Conservation (phyloP, 2,113 vertebrate genomes). For the Ageneiosus marmoratus region DNA sequence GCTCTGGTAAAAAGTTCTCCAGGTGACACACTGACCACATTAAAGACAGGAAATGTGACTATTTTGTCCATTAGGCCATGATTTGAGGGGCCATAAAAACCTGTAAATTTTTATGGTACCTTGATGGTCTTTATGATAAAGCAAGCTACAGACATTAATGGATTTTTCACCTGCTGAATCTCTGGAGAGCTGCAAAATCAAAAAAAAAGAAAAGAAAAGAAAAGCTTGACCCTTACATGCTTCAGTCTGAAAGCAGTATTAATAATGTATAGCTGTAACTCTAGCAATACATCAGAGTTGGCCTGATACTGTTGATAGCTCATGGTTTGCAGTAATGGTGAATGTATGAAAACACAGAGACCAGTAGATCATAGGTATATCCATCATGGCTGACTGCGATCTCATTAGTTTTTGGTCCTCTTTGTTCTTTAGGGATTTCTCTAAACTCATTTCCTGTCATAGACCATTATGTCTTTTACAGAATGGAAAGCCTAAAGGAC, state of each 20-base stretch:
- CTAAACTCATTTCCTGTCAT: constrained; percentile 8
- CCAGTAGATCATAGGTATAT: constrained; percentile 17
- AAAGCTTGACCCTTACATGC: not conserved
- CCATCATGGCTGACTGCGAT: not conserved
- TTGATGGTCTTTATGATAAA: constrained; percentile 39
- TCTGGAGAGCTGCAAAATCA: not conserved
- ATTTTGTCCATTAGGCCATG: constrained; percentile 35
- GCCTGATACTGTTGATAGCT: constrained; percentile 9
- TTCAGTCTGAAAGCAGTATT: not conserved
- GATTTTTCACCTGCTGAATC: constrained; percentile 40
- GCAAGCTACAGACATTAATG: constrained; percentile 17
- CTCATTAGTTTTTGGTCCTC: not conserved
- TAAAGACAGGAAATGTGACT: constrained; percentile 42
- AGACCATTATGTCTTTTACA: constrained; percentile 22
- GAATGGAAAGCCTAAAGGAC: not conserved
- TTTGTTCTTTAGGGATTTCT: not conserved
- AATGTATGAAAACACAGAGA: not conserved
- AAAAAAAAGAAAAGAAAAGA: not conserved
- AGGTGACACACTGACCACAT: constrained; percentile 26
- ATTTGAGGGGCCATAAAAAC: constrained; percentile 41
- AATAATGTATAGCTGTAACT: not conserved
- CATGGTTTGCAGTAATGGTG: not conserved
- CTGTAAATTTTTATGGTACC: constrained; percentile 24
- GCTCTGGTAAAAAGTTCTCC: constrained; percentile 21
- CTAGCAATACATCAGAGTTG: not conserved